Evolutionary conservation across 2,888 invertebrate species (phyloP).

Genomic region (Tillus elongatus): DNA sequence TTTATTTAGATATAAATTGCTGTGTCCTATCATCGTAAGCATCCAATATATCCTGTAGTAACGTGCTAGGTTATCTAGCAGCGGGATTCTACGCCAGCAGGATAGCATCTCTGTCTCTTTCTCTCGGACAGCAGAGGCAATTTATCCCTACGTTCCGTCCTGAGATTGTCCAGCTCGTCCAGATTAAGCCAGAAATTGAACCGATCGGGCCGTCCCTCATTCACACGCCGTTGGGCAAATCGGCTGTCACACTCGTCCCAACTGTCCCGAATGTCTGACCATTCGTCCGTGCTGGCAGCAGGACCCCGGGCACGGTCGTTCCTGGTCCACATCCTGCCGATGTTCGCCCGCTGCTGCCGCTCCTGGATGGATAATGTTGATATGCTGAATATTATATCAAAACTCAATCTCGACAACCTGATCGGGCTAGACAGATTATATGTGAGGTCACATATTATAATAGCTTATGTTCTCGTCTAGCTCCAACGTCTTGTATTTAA

Average conservation of each 20-base stretch:
- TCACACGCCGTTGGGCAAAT: conserved; percentile 29
- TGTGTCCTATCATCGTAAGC: conserved; percentile 32
- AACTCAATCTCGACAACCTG: conserved; percentile 1
- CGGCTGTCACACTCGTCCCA: conserved; percentile 36
- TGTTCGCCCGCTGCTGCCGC: too few species aligned
- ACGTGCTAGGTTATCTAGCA: conserved; percentile 20
- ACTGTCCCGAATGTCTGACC: not conserved
- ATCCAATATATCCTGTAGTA: conserved; percentile 37
- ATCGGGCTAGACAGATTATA: conserved; percentile 6
- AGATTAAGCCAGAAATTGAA: conserved; percentile 12
- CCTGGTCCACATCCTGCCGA: too few species aligned
- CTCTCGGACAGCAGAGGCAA: conserved; percentile 24
- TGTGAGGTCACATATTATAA: too few species aligned
- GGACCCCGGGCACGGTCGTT: too few species aligned
- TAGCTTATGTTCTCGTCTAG: too few species aligned
- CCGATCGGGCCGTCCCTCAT: conserved; percentile 13
- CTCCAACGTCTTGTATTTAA: too few species aligned
- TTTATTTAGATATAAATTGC: conserved; percentile 30
- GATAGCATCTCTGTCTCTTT: too few species aligned
- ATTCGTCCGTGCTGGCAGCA: too few species aligned
- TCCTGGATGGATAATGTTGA: too few species aligned
- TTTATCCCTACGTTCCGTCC: conserved; percentile 21
- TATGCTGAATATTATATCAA: too few species aligned
- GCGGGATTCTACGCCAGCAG: not conserved
- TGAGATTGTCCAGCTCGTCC: conserved; percentile 12